phyloP scores from a whole-genome alignment of 2,888 invertebrate genomes.

The Dasysyrphus tricinctus region DNA sequence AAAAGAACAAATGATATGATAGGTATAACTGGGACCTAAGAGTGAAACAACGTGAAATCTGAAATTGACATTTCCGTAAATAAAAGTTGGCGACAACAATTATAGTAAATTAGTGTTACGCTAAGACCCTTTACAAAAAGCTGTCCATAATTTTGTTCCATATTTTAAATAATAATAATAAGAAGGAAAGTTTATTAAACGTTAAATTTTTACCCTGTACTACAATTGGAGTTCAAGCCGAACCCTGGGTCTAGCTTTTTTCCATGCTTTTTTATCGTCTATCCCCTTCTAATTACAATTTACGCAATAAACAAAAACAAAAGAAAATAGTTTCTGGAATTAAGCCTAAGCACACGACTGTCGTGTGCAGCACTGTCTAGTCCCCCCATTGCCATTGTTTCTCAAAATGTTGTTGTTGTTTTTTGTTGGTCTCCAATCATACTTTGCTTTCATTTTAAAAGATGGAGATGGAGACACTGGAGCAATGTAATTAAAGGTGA shows the following conservation, averaged over 20 bases:
- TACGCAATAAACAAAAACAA: conserved; percentile 70
- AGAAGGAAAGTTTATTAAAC: too few species aligned
- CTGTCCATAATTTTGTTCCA: too few species aligned
- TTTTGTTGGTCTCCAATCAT: conserved; percentile 25
- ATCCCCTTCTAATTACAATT: conserved; percentile 59
- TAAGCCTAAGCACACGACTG: conserved; percentile 56
- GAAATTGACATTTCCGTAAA: too few species aligned
- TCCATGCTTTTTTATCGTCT: background rate
- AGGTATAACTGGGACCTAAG: too few species aligned
- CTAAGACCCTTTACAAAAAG: too few species aligned
- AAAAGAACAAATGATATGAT: too few species aligned
- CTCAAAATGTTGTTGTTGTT: conserved; percentile 14
- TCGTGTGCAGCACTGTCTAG: conserved; percentile 58
- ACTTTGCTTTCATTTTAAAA: conserved; percentile 15
- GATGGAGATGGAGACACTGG: background rate
- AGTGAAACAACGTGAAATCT: too few species aligned
- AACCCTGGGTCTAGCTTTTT: background rate
- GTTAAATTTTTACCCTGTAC: background rate
- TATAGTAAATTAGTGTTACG: too few species aligned
- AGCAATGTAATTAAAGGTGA: conserved; percentile 27
- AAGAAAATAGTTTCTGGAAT: conserved; percentile 12
- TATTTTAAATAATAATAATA: too few species aligned
- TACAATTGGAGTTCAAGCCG: background rate
- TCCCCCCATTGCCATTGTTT: conserved; percentile 44
- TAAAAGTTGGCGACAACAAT: too few species aligned